Evolutionary conservation across 2,113 vertebrate species (phyloP).

Genomic region (Sebastes schlegelii): DNA sequence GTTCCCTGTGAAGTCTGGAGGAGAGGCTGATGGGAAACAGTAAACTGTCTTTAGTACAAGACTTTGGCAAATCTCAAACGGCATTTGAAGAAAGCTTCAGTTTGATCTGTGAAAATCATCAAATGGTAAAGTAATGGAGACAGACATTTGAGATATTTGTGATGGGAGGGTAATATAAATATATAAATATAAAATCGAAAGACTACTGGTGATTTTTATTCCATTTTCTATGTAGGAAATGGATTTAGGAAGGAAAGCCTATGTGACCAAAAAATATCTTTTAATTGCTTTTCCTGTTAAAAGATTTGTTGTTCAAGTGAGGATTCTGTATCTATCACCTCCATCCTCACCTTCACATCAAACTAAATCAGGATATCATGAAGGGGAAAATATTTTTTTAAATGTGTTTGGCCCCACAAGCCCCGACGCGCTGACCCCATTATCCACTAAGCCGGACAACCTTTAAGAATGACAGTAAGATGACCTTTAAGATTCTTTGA

Average conservation of each 20-base stretch:
- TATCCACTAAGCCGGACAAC: slow-evolving; percentile 78
- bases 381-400: slow-evolving; percentile 32
- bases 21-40: slow-evolving; percentile 85
- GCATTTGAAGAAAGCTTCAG: slow-evolving; percentile 36
- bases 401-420: slow-evolving; percentile 72
- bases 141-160: slow-evolving; percentile 30
- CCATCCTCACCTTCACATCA: slow-evolving; percentile 20
- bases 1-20: slow-evolving; percentile 93
- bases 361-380: slow-evolving; percentile 32
- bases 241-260: not conserved
- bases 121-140: slow-evolving; percentile 30
- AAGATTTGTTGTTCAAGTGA: slow-evolving; percentile 13
- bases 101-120: slow-evolving; percentile 40
- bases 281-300: slow-evolving; percentile 11
- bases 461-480: slow-evolving; percentile 77
- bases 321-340: slow-evolving; percentile 18
- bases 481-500: slow-evolving; percentile 77
- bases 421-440: slow-evolving; percentile 68
- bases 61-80: slow-evolving; percentile 35
- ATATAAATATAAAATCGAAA: not conserved
- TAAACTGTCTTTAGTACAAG: slow-evolving; percentile 58
- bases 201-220: not conserved
- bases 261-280: not conserved
- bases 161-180: not conserved
- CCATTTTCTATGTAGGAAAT: not conserved